These are phyloP conservation scores for Thera obeliscata DNA, from an alignment of 2,888 invertebrate species.

Conservation along the genomic window DNA sequence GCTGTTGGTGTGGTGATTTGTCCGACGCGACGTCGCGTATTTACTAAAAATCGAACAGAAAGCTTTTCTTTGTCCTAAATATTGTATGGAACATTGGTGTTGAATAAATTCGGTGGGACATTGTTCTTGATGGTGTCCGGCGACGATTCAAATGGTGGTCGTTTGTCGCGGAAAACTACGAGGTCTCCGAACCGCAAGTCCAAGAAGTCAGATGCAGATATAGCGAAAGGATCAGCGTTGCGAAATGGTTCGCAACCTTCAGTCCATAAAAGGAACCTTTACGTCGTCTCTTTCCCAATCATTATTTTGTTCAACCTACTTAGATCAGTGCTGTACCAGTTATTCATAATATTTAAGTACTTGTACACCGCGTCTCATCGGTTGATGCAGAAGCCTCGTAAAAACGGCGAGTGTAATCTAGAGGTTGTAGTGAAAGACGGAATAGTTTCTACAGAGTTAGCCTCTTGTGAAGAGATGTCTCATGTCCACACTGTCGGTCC, in stretches of 20 bases:
- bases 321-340: slow-evolving; percentile 92
- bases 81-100: slow-evolving; percentile 77
- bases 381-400: slow-evolving; percentile 87
- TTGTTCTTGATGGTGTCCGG: slow-evolving; percentile 84
- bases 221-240: slow-evolving; percentile 86
- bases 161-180: slow-evolving; percentile 87
- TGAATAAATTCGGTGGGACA: slow-evolving; percentile 66
- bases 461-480: slow-evolving; percentile 81
- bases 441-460: slow-evolving; percentile 76
- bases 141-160: slow-evolving; percentile 85
- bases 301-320: slow-evolving; percentile 94
- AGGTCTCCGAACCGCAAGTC: slow-evolving; percentile 87
- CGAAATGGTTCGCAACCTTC: slow-evolving; percentile 87
- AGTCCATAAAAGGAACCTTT: slow-evolving; percentile 94
- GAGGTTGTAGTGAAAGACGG: slow-evolving; percentile 85
- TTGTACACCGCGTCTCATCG: slow-evolving; percentile 92
- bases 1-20: slow-evolving; percentile 10
- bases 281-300: slow-evolving; percentile 94
- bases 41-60: slow-evolving; percentile 48
- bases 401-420: slow-evolving; percentile 82
- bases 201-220: slow-evolving; percentile 86
- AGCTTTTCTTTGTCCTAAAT: slow-evolving; percentile 70
- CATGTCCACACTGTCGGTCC: slow-evolving; percentile 82
- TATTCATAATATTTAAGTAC: slow-evolving; percentile 94
- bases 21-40: slow-evolving; percentile 25